Evolutionary conservation across 2,888 invertebrate species (phyloP).

Genomic region (Drosophila putrida): DNA sequence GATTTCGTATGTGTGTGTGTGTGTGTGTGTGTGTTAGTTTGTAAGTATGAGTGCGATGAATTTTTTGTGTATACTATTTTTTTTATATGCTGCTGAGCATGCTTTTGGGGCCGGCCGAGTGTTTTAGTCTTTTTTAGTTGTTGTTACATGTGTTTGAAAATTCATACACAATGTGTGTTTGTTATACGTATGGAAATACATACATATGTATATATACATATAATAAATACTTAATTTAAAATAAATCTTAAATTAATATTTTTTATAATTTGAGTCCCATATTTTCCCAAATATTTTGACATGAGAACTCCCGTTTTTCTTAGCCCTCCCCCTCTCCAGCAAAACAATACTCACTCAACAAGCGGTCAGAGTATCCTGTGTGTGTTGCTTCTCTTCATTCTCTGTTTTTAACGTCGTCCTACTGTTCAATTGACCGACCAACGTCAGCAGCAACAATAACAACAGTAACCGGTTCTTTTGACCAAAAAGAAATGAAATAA

Average conservation of each 20-base stretch:
- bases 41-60: conserved; percentile 30
- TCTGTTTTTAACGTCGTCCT: conserved; percentile 24
- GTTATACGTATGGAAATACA: neutral
- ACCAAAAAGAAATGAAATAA: conserved; percentile 50
- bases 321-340: neutral
- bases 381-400: conserved; percentile 13
- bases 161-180: conserved; percentile 12
- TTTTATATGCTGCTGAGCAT: conserved; percentile 58
- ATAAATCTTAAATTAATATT: neutral
- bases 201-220: conserved; percentile 1
- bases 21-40: conserved; percentile 10
- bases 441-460: conserved; percentile 45
- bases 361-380: conserved; percentile 22
- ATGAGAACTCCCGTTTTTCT: neutral
- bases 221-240: conserved; percentile 1
- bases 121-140: conserved; percentile 41
- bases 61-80: conserved; percentile 84
- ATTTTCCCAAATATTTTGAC: neutral
- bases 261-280: neutral
- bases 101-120: conserved; percentile 50
- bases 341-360: conserved; percentile 22
- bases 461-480: conserved; percentile 73
- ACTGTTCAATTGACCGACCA: conserved; percentile 49
- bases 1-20: conserved; percentile 20
- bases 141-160: conserved; percentile 25